Evolutionary conservation across 2,888 invertebrate genomes (phyloP), one percentile per base, ranked within the genome.

Genomic region (Oegoconia quadripuncta): DNA sequence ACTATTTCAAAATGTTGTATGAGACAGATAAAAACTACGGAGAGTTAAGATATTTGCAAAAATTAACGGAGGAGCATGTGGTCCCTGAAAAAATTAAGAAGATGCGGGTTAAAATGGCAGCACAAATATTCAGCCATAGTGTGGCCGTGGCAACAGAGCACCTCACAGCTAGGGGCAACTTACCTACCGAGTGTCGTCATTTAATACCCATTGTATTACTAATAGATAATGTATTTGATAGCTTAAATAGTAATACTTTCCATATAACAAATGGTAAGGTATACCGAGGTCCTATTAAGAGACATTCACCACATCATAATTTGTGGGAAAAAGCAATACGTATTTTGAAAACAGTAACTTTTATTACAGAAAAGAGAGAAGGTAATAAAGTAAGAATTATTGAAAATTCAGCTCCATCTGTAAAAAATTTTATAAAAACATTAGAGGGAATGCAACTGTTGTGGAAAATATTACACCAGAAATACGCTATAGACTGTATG

Each of bases 71-170:
- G 8, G 56, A 54, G 23, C 57, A n/a, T n/a, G n/a, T n/a, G n/a
- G n/a, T n/a, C n/a, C n/a, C n/a, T n/a, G n/a, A n/a, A n/a, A n/a
- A n/a, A n/a, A n/a, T n/a, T n/a, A n/a, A n/a, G n/a, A n/a, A n/a
- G n/a, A n/a, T n/a, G n/a, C n/a, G n/a, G n/a, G n/a, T n/a, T n/a
- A n/a, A n/a, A n/a, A n/a, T n/a, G n/a, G n/a, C n/a, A n/a, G n/a
- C n/a, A n/a, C n/a, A 64, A 41, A 2, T 63, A 5, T 57, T 64
- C 23, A 64, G 59, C 18, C 59, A 58, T 25, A 51, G 54, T 27
- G 50, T 61, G 6, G 56, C 57, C 5, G 52, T 56, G 0, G 54
- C 36, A 0, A 37, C 57, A 12, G 46, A 50, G 18, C 49, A 52
- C 32, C 23, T 48, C 25, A 49, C 44, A 3, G 44, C 48, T 4